phyloP scores from a whole-genome alignment of 1,140 invertebrate genomes.

The Acyrthosiphon pisum region DNA sequence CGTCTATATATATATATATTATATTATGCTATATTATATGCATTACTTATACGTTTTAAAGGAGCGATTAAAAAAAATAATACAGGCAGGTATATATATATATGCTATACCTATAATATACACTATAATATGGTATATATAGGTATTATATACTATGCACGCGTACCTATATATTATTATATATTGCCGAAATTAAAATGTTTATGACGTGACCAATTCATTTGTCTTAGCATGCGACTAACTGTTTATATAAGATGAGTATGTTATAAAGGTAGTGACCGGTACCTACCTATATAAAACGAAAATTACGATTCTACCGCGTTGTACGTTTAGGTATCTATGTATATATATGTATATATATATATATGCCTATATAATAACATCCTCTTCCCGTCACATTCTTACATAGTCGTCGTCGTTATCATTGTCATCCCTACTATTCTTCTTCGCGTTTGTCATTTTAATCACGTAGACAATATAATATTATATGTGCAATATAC shows the following conservation, averaged over 20 bases:
- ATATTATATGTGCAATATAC: neutral
- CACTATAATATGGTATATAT: too few relatives aligned
- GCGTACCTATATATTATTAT: too few relatives aligned
- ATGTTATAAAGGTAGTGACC: neutral
- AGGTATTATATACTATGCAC: too few relatives aligned
- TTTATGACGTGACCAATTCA: neutral
- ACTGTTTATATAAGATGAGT: neutral
- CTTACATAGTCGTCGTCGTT: neutral
- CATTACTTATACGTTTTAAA: neutral
- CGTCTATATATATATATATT: neutral
- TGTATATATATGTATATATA: neutral
- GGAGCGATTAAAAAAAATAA: neutral
- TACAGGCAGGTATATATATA: neutral
- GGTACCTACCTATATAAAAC: neutral
- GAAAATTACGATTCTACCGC: neutral
- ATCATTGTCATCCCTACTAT: slow-evolving; percentile 8
- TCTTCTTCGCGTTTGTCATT: neutral
- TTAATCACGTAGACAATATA: slow-evolving; percentile 38
- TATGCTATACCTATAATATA: too few relatives aligned
- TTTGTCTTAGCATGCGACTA: neutral
- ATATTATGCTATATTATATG: neutral
- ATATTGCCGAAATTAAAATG: slow-evolving; percentile 1
- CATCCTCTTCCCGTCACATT: slow-evolving; percentile 38
- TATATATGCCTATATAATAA: neutral
- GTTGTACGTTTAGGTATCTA: neutral